phyloP scores from a whole-genome alignment of 1,140 invertebrate species.

The Medauroidea extradentata region DNA sequence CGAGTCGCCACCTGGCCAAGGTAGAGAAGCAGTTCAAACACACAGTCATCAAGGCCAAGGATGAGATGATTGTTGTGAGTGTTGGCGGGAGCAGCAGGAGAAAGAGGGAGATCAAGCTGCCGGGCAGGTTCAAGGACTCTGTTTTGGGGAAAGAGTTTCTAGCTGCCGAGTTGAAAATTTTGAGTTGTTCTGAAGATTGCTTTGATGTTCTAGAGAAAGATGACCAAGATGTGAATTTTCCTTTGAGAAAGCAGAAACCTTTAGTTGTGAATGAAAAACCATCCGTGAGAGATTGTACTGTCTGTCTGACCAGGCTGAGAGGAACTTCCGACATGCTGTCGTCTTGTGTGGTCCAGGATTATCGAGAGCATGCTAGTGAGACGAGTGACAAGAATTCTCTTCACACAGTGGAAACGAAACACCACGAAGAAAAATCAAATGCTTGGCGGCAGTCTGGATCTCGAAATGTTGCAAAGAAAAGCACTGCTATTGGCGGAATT shows the following conservation, averaged over 20 bases:
- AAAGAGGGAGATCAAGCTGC: constrained; percentile 34
- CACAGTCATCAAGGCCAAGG: constrained; percentile 41
- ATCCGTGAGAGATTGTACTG: background rate
- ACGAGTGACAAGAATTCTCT: background rate
- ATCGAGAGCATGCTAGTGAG: background rate
- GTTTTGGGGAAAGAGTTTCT: constrained; percentile 9
- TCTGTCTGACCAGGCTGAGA: background rate
- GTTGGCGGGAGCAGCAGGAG: constrained; percentile 25
- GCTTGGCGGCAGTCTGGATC: background rate
- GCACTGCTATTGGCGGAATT: background rate
- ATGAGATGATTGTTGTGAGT: constrained; percentile 40
- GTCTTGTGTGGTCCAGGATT: background rate
- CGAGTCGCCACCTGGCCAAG: constrained; percentile 39
- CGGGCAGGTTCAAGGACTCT: constrained; percentile 40
- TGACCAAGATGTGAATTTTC: background rate
- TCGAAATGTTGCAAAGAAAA: constrained; percentile 7
- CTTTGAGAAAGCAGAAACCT: background rate
- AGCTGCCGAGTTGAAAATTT: constrained; percentile 25
- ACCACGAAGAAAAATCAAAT: background rate
- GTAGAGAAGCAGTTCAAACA: constrained; percentile 44
- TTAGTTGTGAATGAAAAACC: background rate
- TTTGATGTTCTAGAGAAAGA: background rate
- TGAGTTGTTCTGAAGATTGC: background rate
- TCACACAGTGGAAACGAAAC: background rate
- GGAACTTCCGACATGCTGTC: background rate